Conservation (phyloP, 2,888 invertebrate species). For the Phortica magna region DNA sequence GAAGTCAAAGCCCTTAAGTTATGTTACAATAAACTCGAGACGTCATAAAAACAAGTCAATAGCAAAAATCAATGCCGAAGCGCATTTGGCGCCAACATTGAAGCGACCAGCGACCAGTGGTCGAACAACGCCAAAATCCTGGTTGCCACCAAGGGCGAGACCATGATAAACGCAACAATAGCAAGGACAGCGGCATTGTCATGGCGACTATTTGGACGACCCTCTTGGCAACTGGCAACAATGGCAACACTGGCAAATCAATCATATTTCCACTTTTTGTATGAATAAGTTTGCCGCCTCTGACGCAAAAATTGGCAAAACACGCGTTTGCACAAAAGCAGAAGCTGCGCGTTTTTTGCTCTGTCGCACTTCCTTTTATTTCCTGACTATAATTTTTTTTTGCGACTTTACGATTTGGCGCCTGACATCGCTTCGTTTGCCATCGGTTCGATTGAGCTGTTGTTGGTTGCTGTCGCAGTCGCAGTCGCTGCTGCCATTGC, state of each 20-base stretch:
- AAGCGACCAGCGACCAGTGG: too few relatives aligned
- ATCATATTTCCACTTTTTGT: constrained; percentile 56
- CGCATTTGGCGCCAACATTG: constrained; percentile 2
- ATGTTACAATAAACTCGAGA: not conserved
- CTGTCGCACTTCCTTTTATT: not conserved
- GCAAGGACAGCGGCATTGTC: constrained; percentile 6
- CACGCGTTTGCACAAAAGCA: not conserved
- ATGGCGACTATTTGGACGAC: not conserved
- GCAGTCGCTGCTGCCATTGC: constrained; percentile 47
- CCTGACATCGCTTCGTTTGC: not conserved
- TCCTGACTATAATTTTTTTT: constrained; percentile 62
- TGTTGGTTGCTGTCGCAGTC: constrained; percentile 43
- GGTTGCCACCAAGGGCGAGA: not conserved
- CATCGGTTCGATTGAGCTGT: not conserved
- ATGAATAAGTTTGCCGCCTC: too few relatives aligned
- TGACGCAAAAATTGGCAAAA: not conserved
- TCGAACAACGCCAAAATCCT: too few relatives aligned
- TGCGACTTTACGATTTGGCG: constrained; percentile 19
- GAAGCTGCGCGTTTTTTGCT: not conserved
- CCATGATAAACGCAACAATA: constrained; percentile 10
- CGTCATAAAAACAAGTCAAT: not conserved
- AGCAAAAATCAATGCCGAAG: not conserved
- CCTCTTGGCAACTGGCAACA: not conserved
- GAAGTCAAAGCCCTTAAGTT: constrained; percentile 14
- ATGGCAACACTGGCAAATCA: constrained; percentile 58